A percentile compares a stretch with the other conserved stretches of the same genome.
Conservation (phyloP, 2,888 invertebrate species). For the Cecidostiba fungosa region DNA sequence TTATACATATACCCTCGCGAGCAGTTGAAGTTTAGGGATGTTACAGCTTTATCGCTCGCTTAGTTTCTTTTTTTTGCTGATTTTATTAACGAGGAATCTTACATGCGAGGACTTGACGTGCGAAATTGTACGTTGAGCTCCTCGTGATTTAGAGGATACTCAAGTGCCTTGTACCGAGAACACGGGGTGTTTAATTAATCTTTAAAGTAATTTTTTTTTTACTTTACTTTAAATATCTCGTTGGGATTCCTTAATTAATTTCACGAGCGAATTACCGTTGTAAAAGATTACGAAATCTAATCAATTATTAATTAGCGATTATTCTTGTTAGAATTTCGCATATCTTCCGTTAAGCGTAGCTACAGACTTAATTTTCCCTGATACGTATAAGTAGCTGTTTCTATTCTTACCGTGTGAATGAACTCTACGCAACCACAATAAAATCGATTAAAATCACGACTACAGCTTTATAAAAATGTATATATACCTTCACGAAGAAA, state of each 20-base stretch:
- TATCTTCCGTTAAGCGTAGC: too few species aligned
- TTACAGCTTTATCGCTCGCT: conserved; percentile 56
- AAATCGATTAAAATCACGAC: neutral
- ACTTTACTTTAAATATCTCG: neutral
- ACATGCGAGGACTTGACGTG: conserved; percentile 45
- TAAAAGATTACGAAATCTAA: too few species aligned
- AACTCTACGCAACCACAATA: neutral
- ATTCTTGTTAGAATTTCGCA: too few species aligned
- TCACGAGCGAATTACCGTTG: too few species aligned
- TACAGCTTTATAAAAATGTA: neutral
- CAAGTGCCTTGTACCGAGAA: conserved; percentile 29
- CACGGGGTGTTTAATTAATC: conserved; percentile 26
- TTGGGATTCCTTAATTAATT: neutral
- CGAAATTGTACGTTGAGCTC: conserved; percentile 52
- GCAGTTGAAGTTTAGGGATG: conserved; percentile 45
- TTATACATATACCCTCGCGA: conserved; percentile 30
- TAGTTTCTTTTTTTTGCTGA: conserved; percentile 50
- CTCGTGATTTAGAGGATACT: conserved; percentile 56
- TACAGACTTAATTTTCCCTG: too few species aligned
- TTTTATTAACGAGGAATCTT: conserved; percentile 60
- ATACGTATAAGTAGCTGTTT: too few species aligned
- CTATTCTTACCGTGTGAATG: neutral
- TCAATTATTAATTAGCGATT: too few species aligned
- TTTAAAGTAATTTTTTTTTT: conserved; percentile 9
- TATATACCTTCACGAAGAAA: neutral